A percentile compares a stretch with the other conserved stretches of the same genome.
Conservation (phyloP, 2,797 vertebrate genomes). For the Chaetophractus vellerosus region DNA sequence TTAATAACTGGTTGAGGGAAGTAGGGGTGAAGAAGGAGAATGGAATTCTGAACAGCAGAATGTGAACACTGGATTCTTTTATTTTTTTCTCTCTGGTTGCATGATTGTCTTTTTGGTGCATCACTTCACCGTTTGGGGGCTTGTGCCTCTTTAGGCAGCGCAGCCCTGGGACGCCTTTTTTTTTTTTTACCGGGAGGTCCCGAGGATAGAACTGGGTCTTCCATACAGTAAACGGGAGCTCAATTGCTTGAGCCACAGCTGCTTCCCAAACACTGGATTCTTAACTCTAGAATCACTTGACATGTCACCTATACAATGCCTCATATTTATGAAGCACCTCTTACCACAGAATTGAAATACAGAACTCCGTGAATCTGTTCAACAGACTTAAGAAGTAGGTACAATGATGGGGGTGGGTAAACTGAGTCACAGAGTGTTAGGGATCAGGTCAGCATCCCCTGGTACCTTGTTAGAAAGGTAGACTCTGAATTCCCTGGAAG, state of each 20-base stretch:
- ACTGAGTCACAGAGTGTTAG: background rate
- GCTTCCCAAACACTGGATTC: background rate
- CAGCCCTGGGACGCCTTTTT: too few relatives aligned
- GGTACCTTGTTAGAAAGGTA: background rate
- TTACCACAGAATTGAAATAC: background rate
- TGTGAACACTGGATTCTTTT: background rate
- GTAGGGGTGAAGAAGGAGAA: background rate
- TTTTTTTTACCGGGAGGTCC: too few relatives aligned
- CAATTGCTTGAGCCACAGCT: too few relatives aligned
- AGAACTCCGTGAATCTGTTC: background rate
- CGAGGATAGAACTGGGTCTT: too few relatives aligned
- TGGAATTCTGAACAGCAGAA: background rate
- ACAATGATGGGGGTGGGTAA: background rate
- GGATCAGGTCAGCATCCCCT: background rate
- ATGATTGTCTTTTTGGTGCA: too few relatives aligned
- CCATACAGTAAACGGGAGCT: too few relatives aligned
- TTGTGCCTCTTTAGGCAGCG: too few relatives aligned
- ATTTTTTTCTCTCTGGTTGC: too few relatives aligned
- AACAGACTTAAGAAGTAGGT: background rate
- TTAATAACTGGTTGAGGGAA: background rate
- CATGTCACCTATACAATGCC: background rate
- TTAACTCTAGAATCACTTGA: background rate
- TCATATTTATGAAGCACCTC: background rate
- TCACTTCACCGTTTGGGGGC: too few relatives aligned
- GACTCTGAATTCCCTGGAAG: background rate